These are phyloP conservation scores for Plecturocebus donacophilus DNA, from an alignment of 2,113 vertebrate genomes.

Conservation along the genomic window DNA sequence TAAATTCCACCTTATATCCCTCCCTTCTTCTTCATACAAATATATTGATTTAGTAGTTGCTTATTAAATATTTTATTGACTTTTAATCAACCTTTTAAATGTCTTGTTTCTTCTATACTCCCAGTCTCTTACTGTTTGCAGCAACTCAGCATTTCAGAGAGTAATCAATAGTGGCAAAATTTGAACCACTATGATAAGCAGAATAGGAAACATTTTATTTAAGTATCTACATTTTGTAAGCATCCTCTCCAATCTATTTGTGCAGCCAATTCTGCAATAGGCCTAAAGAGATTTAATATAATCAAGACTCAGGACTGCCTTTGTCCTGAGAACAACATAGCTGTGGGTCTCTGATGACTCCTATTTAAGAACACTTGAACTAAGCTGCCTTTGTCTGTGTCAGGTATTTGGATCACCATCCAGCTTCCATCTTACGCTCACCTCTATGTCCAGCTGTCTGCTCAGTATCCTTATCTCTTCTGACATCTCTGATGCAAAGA, in stretches of 20 bases:
- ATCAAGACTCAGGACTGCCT: neutral
- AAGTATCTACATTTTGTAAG: neutral
- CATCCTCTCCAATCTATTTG: neutral
- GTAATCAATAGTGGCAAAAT: neutral
- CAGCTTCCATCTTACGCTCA: neutral
- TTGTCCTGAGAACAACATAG: neutral
- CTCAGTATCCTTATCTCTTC: neutral
- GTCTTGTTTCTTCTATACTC: neutral
- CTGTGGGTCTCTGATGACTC: neutral
- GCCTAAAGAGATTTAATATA: neutral
- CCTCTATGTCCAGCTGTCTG: neutral
- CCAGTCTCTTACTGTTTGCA: neutral
- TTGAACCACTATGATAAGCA: neutral
- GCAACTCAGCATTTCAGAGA: slow-evolving; percentile 27
- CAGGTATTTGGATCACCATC: neutral
- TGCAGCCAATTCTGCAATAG: neutral
- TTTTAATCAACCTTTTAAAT: neutral
- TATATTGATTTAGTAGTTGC: neutral
- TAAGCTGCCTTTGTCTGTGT: neutral
- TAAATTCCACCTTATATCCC: neutral
- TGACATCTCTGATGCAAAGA: neutral
- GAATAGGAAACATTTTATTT: neutral
- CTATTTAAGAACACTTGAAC: neutral
- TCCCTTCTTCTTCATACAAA: neutral
- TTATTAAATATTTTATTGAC: slow-evolving; percentile 12